These are phyloP conservation scores for Eilema griseolum DNA, from an alignment of 2,888 invertebrate species.

Conservation along the genomic window DNA sequence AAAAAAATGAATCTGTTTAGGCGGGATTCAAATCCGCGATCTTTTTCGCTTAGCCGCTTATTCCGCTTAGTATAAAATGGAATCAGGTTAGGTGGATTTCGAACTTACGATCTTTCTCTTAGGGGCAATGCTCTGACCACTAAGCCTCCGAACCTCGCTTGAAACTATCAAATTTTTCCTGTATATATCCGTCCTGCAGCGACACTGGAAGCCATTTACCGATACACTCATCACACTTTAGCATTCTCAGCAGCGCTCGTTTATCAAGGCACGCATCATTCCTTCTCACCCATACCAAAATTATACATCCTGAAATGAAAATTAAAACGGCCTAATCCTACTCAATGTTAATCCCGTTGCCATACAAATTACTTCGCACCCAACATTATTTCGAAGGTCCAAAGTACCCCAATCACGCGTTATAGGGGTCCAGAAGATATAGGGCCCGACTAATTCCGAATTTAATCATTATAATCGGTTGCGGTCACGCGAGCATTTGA, in stretches of 20 bases:
- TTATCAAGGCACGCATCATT: conserved; percentile 24
- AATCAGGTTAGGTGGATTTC: too few relatives aligned
- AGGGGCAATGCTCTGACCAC: too few relatives aligned
- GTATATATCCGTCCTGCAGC: too few relatives aligned
- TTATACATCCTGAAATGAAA: conserved; percentile 41
- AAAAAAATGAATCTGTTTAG: too few relatives aligned
- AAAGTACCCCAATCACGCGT: conserved; percentile 58
- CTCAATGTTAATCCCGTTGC: conserved; percentile 54
- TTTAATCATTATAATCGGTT: conserved; percentile 65
- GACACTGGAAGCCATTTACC: too few relatives aligned
- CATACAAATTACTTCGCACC: conserved; percentile 55
- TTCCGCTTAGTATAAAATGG: too few relatives aligned
- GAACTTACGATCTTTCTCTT: too few relatives aligned
- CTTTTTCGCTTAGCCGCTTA: too few relatives aligned
- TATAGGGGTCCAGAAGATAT: conserved; percentile 54
- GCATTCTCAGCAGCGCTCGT: neutral
- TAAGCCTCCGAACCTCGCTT: too few relatives aligned
- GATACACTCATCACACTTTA: too few relatives aligned
- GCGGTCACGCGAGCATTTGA: conserved; percentile 50
- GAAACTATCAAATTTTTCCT: too few relatives aligned
- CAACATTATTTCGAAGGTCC: conserved; percentile 45
- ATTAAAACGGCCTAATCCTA: conserved; percentile 51
- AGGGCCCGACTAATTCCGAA: conserved; percentile 56
- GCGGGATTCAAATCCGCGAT: too few relatives aligned
- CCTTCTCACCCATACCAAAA: conserved; percentile 37